Evolutionary conservation across 2,113 vertebrate species (phyloP).

Genomic region (Microtus richardsoni): DNA sequence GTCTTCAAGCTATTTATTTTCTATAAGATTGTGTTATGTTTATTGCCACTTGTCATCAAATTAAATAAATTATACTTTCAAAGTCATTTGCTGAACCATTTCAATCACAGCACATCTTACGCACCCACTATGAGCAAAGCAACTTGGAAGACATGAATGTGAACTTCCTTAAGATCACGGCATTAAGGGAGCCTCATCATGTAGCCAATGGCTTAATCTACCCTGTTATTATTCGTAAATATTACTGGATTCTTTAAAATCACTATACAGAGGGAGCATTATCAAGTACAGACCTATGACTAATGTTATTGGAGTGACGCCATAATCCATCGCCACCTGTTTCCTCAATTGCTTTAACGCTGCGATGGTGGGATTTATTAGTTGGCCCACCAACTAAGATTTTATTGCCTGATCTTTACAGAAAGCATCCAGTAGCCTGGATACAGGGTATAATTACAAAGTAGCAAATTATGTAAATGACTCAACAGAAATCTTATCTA

Average conservation of each 20-base stretch:
- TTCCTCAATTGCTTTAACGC: no score
- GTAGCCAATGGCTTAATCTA: background rate
- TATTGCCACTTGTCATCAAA: background rate
- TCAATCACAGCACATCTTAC: background rate
- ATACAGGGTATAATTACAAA: background rate
- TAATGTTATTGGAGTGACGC: background rate
- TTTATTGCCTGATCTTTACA: background rate
- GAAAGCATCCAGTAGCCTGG: background rate
- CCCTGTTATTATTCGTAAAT: background rate
- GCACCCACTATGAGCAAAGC: fast-evolving
- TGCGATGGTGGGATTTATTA: background rate
- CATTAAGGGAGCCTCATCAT: fast-evolving
- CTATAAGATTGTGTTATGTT: background rate
- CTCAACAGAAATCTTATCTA: background rate
- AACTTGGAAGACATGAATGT: no score
- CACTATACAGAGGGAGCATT: fast-evolving
- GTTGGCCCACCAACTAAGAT: background rate
- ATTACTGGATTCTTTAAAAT: background rate
- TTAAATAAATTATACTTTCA: background rate
- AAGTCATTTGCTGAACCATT: background rate
- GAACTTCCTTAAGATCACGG: background rate
- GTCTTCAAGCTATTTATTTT: background rate
- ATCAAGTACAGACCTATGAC: background rate
- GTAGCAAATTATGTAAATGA: background rate
- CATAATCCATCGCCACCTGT: background rate